phyloP scores from a whole-genome alignment of 2,113 vertebrate species.

The Oryzias javanicus region DNA sequence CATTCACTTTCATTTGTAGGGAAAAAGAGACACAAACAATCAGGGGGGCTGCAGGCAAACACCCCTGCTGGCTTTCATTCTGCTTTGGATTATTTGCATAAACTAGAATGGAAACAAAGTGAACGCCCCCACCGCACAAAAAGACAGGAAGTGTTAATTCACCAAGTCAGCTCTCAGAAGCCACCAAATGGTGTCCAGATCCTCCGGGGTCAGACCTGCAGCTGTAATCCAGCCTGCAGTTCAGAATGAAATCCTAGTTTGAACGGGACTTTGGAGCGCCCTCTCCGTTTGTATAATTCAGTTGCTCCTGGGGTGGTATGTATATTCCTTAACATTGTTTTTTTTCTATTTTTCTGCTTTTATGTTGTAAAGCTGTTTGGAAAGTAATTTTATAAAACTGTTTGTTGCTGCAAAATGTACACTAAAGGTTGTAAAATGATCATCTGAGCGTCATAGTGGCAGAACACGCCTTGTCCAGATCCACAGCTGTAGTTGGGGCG shows the following conservation, averaged over 20 bases:
- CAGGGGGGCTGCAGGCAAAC: constrained; percentile 7
- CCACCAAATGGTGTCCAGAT: neutral
- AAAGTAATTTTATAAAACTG: neutral
- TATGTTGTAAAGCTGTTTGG: neutral
- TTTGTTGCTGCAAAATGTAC: neutral
- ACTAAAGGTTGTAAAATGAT: neutral
- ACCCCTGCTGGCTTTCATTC: constrained; percentile 22
- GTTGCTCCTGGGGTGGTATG: no score
- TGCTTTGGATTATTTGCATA: constrained; percentile 24
- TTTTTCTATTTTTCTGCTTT: neutral
- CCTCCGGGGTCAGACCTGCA: no score
- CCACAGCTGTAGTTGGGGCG: no score
- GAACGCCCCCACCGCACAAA: neutral
- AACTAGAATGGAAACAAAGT: constrained; percentile 25
- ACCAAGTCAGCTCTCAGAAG: neutral
- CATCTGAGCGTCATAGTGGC: no score
- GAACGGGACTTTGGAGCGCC: no score
- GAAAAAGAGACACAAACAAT: constrained; percentile 28
- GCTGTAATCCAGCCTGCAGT: no score
- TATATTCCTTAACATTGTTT: no score
- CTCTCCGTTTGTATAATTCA: no score
- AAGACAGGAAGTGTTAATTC: neutral
- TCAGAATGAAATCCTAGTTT: no score
- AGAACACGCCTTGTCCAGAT: no score
- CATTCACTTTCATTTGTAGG: constrained; percentile 7